These are phyloP conservation scores for Sminthurinus aureus DNA, from an alignment of 2,888 invertebrate species.

Conservation along the genomic window DNA sequence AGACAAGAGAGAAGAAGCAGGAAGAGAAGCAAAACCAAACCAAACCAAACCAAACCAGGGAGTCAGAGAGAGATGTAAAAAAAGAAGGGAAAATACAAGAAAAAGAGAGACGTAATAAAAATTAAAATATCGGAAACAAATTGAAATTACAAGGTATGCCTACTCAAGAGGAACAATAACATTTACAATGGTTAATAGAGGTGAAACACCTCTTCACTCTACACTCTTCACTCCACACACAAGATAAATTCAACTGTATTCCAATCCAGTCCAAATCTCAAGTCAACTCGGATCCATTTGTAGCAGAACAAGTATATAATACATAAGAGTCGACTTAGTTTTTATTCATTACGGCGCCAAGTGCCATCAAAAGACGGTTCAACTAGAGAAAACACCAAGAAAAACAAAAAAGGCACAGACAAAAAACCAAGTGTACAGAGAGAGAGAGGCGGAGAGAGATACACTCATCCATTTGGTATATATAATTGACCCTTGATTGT, in stretches of 20 bases:
- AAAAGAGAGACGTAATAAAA: neutral
- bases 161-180: neutral
- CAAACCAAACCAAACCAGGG: too few relatives aligned
- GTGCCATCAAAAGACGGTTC: constrained; percentile 23
- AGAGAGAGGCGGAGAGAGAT: neutral
- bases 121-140: constrained; percentile 7
- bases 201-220: neutral
- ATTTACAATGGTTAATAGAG: neutral
- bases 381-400: neutral
- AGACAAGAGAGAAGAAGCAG: neutral
- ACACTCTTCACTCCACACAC: too few relatives aligned
- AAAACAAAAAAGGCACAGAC: neutral
- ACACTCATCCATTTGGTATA: neutral
- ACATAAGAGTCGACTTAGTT: neutral
- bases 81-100: neutral
- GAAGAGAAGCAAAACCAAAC: neutral
- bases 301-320: too few relatives aligned
- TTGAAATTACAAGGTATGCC: constrained; percentile 23
- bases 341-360: constrained; percentile 41
- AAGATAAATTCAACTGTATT: too few relatives aligned
- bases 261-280: too few relatives aligned
- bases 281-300: too few relatives aligned
- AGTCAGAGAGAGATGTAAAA: neutral
- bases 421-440: neutral
- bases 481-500: constrained; percentile 27